phyloP scores from a whole-genome alignment of 2,888 invertebrate genomes.

The Amphipyra berbera region DNA sequence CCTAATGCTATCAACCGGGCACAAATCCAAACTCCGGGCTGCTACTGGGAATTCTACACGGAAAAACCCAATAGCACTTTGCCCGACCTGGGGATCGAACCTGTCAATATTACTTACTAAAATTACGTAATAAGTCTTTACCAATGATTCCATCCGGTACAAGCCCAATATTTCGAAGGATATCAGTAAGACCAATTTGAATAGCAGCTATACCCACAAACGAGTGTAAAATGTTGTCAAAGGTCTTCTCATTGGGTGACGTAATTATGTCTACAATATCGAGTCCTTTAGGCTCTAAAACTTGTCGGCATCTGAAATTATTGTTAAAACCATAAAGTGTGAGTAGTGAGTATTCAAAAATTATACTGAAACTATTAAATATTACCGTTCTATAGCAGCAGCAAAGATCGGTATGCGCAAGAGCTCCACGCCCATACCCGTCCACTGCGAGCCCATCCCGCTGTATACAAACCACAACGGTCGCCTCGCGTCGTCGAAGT shows the following conservation, averaged over 20 bases:
- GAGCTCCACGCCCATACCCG: conserved; percentile 91
- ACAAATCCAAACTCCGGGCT: no score
- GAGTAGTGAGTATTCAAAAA: not conserved
- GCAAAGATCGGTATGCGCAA: conserved; percentile 91
- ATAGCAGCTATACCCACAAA: conserved; percentile 85
- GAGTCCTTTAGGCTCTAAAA: conserved; percentile 90
- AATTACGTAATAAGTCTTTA: conserved; percentile 68
- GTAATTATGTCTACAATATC: conserved; percentile 92
- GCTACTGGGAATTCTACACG: no score
- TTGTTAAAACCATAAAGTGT: not conserved
- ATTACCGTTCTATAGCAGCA: conserved; percentile 83
- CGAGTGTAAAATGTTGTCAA: conserved; percentile 89
- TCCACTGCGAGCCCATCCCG: conserved; percentile 94
- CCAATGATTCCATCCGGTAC: conserved; percentile 94
- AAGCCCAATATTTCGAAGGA: conserved; percentile 89
- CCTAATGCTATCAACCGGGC: no score
- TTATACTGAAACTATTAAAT: not conserved
- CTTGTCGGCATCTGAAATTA: conserved; percentile 83
- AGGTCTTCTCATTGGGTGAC: conserved; percentile 87
- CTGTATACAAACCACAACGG: conserved; percentile 93
- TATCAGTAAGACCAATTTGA: conserved; percentile 89
- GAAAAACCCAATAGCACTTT: no score
- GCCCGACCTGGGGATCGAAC: no score
- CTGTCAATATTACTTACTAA: no score
- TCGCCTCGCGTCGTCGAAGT: conserved; percentile 75